These are phyloP conservation scores for Axea sp. DNA, from an alignment of 2,888 invertebrate species.

Conservation along the genomic window DNA sequence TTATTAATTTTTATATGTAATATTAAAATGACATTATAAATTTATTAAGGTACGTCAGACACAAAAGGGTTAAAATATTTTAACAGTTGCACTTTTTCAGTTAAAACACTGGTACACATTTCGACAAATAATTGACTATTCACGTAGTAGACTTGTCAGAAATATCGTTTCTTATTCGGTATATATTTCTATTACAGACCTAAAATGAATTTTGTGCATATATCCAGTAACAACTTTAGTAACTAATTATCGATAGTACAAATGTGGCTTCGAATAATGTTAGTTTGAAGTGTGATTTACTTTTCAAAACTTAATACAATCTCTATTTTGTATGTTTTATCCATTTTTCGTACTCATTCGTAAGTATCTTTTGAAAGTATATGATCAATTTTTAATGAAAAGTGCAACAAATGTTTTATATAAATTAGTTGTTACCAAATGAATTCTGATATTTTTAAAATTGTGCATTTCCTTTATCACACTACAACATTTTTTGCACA, in stretches of 20 bases:
- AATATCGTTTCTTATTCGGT: slow-evolving; percentile 25
- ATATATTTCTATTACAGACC: slow-evolving; percentile 55
- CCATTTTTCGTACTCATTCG: slow-evolving; percentile 46
- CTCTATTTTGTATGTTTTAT: slow-evolving; percentile 45
- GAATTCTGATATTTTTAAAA: background rate
- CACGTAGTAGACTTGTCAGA: background rate
- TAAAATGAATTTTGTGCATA: slow-evolving; percentile 35
- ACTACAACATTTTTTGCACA: slow-evolving; percentile 22
- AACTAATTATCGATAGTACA: slow-evolving; percentile 39
- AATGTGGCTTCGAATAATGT: slow-evolving; percentile 38
- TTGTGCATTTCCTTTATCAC: background rate
- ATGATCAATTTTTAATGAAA: slow-evolving; percentile 8
- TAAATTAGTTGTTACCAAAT: background rate
- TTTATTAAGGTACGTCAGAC: slow-evolving; percentile 13
- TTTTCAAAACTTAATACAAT: slow-evolving; percentile 39
- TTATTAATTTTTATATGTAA: too few relatives aligned
- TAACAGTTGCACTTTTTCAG: slow-evolving; percentile 29
- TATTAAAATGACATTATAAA: too few relatives aligned
- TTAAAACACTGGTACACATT: background rate
- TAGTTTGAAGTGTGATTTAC: slow-evolving; percentile 46
- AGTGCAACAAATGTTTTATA: slow-evolving; percentile 36
- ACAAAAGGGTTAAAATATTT: slow-evolving; percentile 50
- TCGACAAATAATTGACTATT: slow-evolving; percentile 5
- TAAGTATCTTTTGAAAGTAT: slow-evolving; percentile 41
- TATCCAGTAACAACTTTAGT: slow-evolving; percentile 43